Base-by-base conservation (phyloP, 2,113 vertebrate species). In the Cottus gobio region DNA sequence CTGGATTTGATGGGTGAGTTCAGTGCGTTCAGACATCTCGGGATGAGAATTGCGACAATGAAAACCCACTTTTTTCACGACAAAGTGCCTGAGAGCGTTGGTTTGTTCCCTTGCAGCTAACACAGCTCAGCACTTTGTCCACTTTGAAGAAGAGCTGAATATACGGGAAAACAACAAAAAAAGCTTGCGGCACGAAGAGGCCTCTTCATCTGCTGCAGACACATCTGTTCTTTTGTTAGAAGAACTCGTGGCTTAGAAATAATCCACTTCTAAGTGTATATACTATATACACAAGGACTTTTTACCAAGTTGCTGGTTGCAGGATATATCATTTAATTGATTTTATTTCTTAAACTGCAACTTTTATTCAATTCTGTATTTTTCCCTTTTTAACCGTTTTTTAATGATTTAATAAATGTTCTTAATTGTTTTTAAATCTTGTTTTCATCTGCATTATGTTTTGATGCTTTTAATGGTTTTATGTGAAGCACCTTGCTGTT, bases 21-120 rank as follows among this genome's bases (percentile, higher is more conserved):
- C 12, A 54, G 13, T 39, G 37, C 30, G 54, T 68, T 54, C 18
- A 42, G 50, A 42, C 31, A 54, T 74, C 30, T 74, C 22, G 34
- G 36, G 34, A 39, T 37, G 77, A 65, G 42, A 71, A 46, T 52
- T 4, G 5, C 28, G 5, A 58, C 64, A 13, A 7, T 50, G 22
- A 60, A 63, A 75, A 77, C 72, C 31, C 60, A 70, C 58, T 80
- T 88, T 77, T 79, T 52, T 22, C 16, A 68, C n/a, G 62, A 42
- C 7, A 1, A 9, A 77, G 52, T 34, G 42, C 39, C 24, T n/a
- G 22, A 71, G 16, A 44, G 63, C 70, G 42, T 15, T 58, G 60
- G 39, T 68, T 22, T 78, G 48, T 50, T 48, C 44, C 37, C 63
- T 75, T 56, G 31, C 61, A 58, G 56, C 37, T 10, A 80, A 75